phyloP scores from a whole-genome alignment of 1,140 invertebrate genomes.

The Choristoneura fumiferana region DNA sequence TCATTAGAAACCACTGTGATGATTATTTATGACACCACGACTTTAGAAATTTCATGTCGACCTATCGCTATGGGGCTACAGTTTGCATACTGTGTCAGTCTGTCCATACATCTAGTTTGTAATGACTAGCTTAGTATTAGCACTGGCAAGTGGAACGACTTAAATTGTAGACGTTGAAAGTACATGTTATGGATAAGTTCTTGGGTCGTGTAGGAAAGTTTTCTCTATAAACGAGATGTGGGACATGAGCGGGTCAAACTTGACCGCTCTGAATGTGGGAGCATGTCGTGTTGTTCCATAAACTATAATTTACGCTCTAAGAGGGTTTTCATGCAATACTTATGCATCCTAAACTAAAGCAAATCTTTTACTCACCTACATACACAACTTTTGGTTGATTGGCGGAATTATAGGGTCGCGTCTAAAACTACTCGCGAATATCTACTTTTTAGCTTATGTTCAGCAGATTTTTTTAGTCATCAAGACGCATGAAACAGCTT shows the following conservation, averaged over 20 bases:
- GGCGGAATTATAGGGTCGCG: no score
- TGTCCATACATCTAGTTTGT: slow-evolving; percentile 16
- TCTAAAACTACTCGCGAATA: no score
- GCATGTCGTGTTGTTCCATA: no score
- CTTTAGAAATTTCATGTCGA: slow-evolving; percentile 11
- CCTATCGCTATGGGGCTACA: slow-evolving; percentile 10
- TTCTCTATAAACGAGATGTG: slow-evolving; percentile 9
- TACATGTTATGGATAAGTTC: slow-evolving; percentile 16
- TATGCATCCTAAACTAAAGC: no score
- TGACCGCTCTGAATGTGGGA: no score
- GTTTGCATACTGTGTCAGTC: slow-evolving; percentile 13
- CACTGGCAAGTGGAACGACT: slow-evolving; percentile 12
- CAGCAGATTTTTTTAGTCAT: no score
- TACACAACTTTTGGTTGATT: no score
- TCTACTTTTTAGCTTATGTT: no score
- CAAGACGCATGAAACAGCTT: no score
- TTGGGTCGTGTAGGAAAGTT: slow-evolving; percentile 13
- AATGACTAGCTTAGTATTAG: slow-evolving; percentile 18
- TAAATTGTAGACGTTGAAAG: slow-evolving; percentile 18
- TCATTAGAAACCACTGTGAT: slow-evolving; percentile 12
- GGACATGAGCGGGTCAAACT: background rate
- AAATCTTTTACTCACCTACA: no score
- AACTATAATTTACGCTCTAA: no score
- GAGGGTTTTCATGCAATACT: no score
- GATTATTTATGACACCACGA: slow-evolving; percentile 16